Conservation (phyloP, 2,797 vertebrate genomes). For the Meriones psammophilus region DNA sequence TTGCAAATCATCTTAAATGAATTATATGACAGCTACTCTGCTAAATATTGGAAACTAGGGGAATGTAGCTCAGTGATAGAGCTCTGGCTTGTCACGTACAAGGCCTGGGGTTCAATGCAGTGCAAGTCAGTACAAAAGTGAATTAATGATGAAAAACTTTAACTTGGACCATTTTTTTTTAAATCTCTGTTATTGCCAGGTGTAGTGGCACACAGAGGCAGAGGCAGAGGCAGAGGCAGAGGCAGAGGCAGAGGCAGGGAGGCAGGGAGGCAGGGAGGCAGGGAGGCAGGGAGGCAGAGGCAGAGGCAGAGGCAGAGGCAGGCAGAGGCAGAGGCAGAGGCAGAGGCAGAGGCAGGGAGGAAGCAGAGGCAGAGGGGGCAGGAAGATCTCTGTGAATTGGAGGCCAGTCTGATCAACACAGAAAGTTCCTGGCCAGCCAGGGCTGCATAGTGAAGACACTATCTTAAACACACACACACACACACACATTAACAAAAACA, state of each 20-base stretch:
- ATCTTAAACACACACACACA: not conserved
- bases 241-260: too few relatives aligned
- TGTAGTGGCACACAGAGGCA: not conserved
- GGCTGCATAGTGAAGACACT: not conserved
- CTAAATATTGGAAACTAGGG: conserved; percentile 2
- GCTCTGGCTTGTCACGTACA: not conserved
- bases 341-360: too few relatives aligned
- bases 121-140: not conserved
- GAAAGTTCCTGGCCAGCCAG: not conserved
- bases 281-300: too few relatives aligned
- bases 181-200: not conserved
- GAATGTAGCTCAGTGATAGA: not conserved
- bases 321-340: not conserved
- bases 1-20: conserved; percentile 36
- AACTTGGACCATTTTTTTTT: not conserved
- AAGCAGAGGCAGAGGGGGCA: not conserved
- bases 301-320: not conserved
- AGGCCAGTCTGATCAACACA: not conserved
- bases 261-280: not conserved
- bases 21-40: conserved; percentile 14
- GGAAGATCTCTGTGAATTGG: not conserved
- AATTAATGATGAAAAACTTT: conserved; percentile 30
- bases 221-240: not conserved
- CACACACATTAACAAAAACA: not conserved
- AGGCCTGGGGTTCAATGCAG: not conserved